Evolutionary conservation across 1,140 invertebrate species (phyloP).

Genomic region (Zaprionus kolodkinae): DNA sequence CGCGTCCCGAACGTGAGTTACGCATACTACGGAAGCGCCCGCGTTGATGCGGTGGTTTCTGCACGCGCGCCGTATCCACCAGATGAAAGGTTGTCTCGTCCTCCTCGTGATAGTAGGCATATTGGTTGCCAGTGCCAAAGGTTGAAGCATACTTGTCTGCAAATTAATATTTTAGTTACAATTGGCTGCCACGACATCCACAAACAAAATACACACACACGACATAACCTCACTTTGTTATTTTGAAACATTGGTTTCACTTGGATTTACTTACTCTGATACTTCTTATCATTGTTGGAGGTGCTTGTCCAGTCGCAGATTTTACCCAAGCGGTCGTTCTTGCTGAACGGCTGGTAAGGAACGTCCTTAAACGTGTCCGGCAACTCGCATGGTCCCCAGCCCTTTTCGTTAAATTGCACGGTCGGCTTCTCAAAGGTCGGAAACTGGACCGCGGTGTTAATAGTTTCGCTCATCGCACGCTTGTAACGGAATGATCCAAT

Average conservation of each 20-base stretch:
- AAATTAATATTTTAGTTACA: constrained; percentile 30
- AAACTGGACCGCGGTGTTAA: constrained; percentile 69
- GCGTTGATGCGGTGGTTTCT: constrained; percentile 95
- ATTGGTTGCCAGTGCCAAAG: constrained; percentile 97
- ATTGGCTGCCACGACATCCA: constrained; percentile 69
- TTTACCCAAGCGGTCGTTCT: constrained; percentile 98
- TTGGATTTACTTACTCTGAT: constrained; percentile 91
- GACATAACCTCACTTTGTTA: constrained; percentile 76
- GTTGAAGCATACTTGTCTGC: constrained; percentile 97
- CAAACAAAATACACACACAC: constrained; percentile 37
- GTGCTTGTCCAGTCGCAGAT: constrained; percentile 99
- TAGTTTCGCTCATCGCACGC: constrained; percentile 77
- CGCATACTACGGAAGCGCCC: constrained; percentile 93
- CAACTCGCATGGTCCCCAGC: constrained; percentile 98
- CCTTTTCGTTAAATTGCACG: constrained; percentile 85
- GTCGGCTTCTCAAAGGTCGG: constrained; percentile 79
- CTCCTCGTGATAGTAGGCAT: constrained; percentile 99
- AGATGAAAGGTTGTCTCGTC: constrained; percentile 99
- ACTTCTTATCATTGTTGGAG: constrained; percentile 97
- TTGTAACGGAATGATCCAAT: constrained; percentile 16
- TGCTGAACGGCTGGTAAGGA: constrained; percentile 99
- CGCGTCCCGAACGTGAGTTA: constrained; percentile 88
- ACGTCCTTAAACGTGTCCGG: constrained; percentile 98
- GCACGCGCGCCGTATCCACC: constrained; percentile 96
- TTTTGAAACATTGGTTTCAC: constrained; percentile 6